These are phyloP conservation scores for Amazona guildingii DNA, from an alignment of 2,113 vertebrate species.

Conservation along the genomic window DNA sequence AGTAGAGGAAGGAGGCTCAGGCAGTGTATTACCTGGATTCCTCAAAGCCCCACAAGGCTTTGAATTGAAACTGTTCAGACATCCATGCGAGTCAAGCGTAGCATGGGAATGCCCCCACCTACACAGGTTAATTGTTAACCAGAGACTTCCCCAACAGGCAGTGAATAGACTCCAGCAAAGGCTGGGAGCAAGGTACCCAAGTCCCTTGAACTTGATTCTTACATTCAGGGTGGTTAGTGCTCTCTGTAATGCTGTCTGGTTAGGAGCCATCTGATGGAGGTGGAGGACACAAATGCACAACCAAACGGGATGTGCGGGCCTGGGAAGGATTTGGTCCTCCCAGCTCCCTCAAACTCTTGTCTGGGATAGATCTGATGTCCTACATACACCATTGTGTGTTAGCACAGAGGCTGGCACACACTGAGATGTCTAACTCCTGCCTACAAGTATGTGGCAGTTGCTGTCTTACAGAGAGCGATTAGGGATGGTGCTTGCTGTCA, in stretches of 20 bases:
- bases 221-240: neutral
- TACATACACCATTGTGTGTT: rapidly evolving
- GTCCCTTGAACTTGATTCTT: neutral
- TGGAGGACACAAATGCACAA: neutral
- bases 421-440: neutral
- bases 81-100: neutral
- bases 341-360: neutral
- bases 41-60: neutral
- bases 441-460: neutral
- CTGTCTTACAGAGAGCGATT: neutral
- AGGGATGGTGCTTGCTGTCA: neutral
- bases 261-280: neutral
- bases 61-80: neutral
- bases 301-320: neutral
- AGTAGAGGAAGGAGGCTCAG: neutral
- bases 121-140: neutral
- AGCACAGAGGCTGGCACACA: neutral
- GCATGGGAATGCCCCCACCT: neutral
- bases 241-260: neutral
- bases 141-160: neutral
- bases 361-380: neutral
- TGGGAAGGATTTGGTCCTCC: neutral
- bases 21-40: neutral
- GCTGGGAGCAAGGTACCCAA: neutral
- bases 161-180: neutral